Evolutionary conservation across 2,797 vertebrate species (phyloP), one percentile per base, ranked within the genome.

Genomic region (Sebastes ruberrimus): DNA sequence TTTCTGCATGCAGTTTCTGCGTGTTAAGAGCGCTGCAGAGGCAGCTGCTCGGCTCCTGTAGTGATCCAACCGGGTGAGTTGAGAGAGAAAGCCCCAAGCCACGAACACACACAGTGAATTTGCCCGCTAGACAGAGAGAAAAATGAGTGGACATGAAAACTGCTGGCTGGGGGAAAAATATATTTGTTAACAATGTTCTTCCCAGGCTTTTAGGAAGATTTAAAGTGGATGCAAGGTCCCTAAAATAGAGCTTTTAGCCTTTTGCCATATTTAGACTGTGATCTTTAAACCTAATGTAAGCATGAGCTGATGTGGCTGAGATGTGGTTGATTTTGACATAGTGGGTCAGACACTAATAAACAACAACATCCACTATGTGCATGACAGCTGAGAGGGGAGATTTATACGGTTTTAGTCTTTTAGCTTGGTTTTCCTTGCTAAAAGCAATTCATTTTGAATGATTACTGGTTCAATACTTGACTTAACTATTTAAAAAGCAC

Each of bases 11-110:
- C 78, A 53, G 28, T 27, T 79, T 81, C 77, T 85, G 69, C 65
- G 71, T 76, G 81, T 23, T 25, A 6, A 10, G 46, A 71, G 82
- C 42, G 42, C 64, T 82, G 60, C 60, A 52, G 23, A 70, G 56
- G 82, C 86, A 90, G 90, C 85, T 88, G 85, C 82, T 87, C 13
- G 2, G 49, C 69, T 84, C 76, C 74, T 73, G 66, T 42, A 53
- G 70, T 67, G 75, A 81, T 85, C 67, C 35, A 32, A 52, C 73
- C 27, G 38, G 33, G 35, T 77, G 85, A 85, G 78, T 84, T 53
- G 32, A 56, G 70, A 83, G 65, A 85, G 49, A 78, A 10, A 86
- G 78, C 88, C 76, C 60, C 57, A 42, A 64, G 83, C 65, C 66
- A 62, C 64, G 78, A 68, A 71, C 55, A 53, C 49, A 62, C 70